Evolutionary conservation across 92 coral and sea anemone species (phyloP).

Genomic region (Meandrina meandrites): DNA sequence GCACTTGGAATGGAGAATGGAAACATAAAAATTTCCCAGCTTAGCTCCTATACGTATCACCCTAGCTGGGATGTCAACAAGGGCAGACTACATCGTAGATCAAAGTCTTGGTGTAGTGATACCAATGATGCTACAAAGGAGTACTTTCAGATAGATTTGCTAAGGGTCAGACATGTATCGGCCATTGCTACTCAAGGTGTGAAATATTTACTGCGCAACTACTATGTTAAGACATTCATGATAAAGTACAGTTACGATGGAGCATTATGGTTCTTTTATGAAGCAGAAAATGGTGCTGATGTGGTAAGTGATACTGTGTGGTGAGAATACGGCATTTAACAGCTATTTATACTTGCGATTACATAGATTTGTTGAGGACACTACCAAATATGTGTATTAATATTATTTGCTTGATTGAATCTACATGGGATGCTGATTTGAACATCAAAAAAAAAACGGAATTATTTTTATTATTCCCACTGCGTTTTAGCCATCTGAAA

Average conservation of each 20-base stretch:
- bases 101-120: constrained; percentile 61
- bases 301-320: background rate
- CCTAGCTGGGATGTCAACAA: constrained; percentile 39
- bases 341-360: too few relatives aligned
- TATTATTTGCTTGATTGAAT: too few relatives aligned
- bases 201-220: background rate
- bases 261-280: constrained; percentile 44
- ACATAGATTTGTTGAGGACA: too few relatives aligned
- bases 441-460: too few relatives aligned
- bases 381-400: too few relatives aligned
- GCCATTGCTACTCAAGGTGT: constrained; percentile 62
- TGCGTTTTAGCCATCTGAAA: too few relatives aligned
- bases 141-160: constrained; percentile 58
- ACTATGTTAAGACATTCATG: constrained; percentile 53
- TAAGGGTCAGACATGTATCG: constrained; percentile 62
- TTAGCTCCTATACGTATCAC: constrained; percentile 30
- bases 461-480: too few relatives aligned
- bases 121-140: constrained; percentile 20
- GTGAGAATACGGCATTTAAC: too few relatives aligned
- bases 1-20: constrained; percentile 57
- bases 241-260: constrained; percentile 71
- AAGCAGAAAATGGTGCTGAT: constrained; percentile 12
- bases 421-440: too few relatives aligned
- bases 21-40: constrained; percentile 39
- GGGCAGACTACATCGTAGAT: constrained; percentile 48